Conservation (phyloP, 1,140 invertebrate species). For the Thaumetopoea pityocampa region DNA sequence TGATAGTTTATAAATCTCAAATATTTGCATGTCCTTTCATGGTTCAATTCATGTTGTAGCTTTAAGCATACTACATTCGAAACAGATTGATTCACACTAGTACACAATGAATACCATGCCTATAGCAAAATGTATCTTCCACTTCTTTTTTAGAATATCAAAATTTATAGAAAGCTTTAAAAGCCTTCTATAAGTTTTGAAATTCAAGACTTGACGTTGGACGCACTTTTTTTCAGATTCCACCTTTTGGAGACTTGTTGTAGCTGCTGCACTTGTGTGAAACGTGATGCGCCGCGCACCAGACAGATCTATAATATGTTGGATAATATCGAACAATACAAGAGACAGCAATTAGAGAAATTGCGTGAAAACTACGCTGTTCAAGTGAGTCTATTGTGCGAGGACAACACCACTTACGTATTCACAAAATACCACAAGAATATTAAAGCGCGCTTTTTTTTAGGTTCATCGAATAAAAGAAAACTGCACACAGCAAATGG, state of each 20-base stretch:
- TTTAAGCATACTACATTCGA: no score
- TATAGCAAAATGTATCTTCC: no score
- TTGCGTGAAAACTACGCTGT: slow-evolving; percentile 93
- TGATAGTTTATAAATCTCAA: no score
- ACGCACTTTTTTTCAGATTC: slow-evolving; percentile 78
- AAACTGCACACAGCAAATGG: slow-evolving; percentile 94
- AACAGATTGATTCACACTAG: no score
- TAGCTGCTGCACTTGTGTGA: slow-evolving; percentile 80
- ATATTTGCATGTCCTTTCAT: no score
- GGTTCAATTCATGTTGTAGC: no score
- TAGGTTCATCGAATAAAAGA: slow-evolving; percentile 92
- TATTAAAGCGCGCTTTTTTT: slow-evolving; percentile 24
- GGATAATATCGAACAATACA: slow-evolving; percentile 93
- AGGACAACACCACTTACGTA: slow-evolving; percentile 1
- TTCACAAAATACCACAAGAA: neutral
- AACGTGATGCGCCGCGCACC: slow-evolving; percentile 82
- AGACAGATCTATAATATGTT: slow-evolving; percentile 90
- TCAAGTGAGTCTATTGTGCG: slow-evolving; percentile 78
- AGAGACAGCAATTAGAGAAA: slow-evolving; percentile 90
- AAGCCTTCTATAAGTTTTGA: no score
- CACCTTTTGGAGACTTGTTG: slow-evolving; percentile 80
- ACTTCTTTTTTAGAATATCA: no score
- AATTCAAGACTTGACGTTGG: no score
- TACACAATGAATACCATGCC: no score
- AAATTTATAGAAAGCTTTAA: no score